Evolutionary conservation across 2,888 invertebrate species (phyloP), one percentile per base, ranked within the genome.

Genomic region (Pocota personata): DNA sequence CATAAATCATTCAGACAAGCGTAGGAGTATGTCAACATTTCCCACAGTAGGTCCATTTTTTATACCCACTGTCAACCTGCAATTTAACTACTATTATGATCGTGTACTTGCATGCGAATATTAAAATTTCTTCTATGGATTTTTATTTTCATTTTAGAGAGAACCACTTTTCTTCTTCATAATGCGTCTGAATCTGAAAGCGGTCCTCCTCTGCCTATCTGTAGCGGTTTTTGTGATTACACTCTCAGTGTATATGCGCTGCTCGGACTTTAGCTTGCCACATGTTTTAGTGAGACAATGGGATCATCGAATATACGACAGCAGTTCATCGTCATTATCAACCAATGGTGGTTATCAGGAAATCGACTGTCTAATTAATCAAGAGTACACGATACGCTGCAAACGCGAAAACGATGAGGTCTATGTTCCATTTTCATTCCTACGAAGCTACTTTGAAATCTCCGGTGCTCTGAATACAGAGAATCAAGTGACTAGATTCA

Each of bases 401-500:
- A 95, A 95, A 71, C 95, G 95, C 67, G 96, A 97, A 90, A 95
- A 95, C n/a, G 95, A 96, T 89, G 97, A 98, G 93, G 96, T 98
- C 32, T 98, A 95, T 92, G 93, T 98, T 89, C 98, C 98, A 21
- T 98, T 98, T 93, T 96, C 97, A 55, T 98, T 98, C 91, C 94
- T 98, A 89, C 96, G 96, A 90, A 97, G 96, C 92, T 98, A 98
- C 93, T 98, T 98, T 93, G 98, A 98, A 95, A 96, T 97, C 89
- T 97, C 97, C 92, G 98, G 98, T 6, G 97, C 97, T 91, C 92
- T 98, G 88, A 89, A 88, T 21, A 90, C 89, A 7, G 89, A 88
- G 24, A 84, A 88, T 30, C 79, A 89, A 66, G 91, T 95, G n/a
- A 96, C 97, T 88, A 94, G 95, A 88, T 98, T 99, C 91, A 97